Percentiles rank a stretch among this genome's conserved stretches.
phyloP scores from a whole-genome alignment of 2,113 vertebrate genomes.

The Ophthalmotilapia sp. region DNA sequence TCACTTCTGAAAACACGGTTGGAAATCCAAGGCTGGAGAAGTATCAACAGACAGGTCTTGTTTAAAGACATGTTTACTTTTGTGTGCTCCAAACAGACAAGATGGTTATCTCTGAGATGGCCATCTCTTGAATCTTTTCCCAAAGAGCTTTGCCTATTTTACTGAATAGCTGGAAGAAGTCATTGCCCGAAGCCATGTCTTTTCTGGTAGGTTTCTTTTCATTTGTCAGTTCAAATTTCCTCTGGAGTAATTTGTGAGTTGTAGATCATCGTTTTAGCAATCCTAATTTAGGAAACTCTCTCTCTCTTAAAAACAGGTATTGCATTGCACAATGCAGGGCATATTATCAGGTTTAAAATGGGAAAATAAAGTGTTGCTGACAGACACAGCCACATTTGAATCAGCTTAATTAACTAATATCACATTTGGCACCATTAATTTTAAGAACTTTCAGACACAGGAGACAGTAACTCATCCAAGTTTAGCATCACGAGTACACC shows the following conservation, averaged over 20 bases:
- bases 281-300: not conserved
- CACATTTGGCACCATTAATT: not conserved
- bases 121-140: not conserved
- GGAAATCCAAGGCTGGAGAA: not conserved
- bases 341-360: not conserved
- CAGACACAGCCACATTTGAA: fast-evolving
- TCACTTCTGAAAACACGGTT: not conserved
- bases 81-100: conserved; percentile 4
- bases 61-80: not conserved
- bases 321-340: not conserved
- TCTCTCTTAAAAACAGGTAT: not conserved
- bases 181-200: not conserved
- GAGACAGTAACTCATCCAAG: not conserved
- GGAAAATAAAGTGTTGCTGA: not conserved
- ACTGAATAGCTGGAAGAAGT: not conserved
- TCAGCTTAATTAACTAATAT: not conserved
- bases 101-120: conserved; percentile 34
- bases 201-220: not conserved
- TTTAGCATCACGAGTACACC: not conserved
- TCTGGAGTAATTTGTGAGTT: not conserved
- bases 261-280: not conserved
- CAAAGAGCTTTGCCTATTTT: conserved; percentile 15
- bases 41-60: not conserved
- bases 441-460: not conserved
- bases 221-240: not conserved